Evolutionary conservation across 2,888 invertebrate genomes (phyloP), one percentile per base, ranked within the genome.

Genomic region (Drosophila mettleri): DNA sequence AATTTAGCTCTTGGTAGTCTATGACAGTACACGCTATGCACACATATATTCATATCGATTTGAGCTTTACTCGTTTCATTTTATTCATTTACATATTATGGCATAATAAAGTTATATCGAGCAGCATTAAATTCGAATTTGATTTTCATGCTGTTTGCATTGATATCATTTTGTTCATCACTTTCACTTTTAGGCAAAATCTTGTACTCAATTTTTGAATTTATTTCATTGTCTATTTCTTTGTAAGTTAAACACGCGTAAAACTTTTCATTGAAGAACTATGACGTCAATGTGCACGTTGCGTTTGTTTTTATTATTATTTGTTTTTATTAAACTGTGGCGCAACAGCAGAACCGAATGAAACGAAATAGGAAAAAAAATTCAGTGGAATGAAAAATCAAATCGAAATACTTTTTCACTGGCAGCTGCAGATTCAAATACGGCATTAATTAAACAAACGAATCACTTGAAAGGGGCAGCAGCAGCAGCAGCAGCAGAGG

Each of bases 281-380:
- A 52, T 88, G 82, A 86, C 87, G 89, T 86, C 89, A 84, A 80
- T 86, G 71, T 75, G 65, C 64, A 66, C 51, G 45, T 69, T 65
- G 62, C 63, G 59, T 62, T 73, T 53, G 52, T 58, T 36, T 51
- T 36, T 27, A 20, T 36, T 27, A 20, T 36, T 36, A 51, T 55
- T 66, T 52, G 61, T 62, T 74, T 48, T 57, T 38, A 46, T 69
- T 67, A 60, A 51, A 58, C 58, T 60, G 75, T 82, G 86, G 69
- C 76, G 86, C 64, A 83, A 77, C 60, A 69, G 31, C 46, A 29
- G 41, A 41, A 39, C 36, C 29, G 41, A 45, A 24, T 62, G 49
- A 34, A 49, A 49, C 33, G 49, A 49, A 49, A 33, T 18, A 31
- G 20, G 39, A 52, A 46, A 24, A 41, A 22, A 16, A 9, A 9